A percentile compares a stretch with the other conserved stretches of the same genome.
Evolutionary conservation across 2,113 vertebrate genomes (phyloP).

Genomic region (Corapipo altera): DNA sequence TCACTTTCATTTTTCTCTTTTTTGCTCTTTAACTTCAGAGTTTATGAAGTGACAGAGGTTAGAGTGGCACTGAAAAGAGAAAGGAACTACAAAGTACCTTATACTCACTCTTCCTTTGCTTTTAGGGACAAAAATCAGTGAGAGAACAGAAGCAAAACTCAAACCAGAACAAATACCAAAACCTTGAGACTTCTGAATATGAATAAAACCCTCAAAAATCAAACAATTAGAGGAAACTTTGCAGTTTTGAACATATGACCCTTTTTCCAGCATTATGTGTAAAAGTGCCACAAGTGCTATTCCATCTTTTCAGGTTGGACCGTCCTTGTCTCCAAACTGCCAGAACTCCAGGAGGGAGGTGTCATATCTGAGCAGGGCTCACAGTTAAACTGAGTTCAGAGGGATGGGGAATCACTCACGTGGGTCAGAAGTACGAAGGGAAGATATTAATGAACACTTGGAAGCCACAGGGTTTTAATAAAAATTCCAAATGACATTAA

Average conservation of each 20-base stretch:
- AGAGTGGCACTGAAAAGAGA: neutral
- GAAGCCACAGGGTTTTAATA: slow-evolving; percentile 10
- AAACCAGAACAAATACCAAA: neutral
- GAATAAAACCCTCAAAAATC: neutral
- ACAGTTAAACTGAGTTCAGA: neutral
- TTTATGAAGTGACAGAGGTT: neutral
- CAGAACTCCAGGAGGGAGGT: neutral
- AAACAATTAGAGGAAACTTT: neutral
- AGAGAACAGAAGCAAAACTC: neutral
- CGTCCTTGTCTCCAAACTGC: neutral
- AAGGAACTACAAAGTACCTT: neutral
- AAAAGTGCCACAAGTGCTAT: neutral
- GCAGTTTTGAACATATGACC: neutral
- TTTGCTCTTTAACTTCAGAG: neutral
- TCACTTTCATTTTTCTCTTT: neutral
- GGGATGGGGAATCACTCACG: neutral
- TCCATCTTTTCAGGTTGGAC: neutral
- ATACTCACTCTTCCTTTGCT: neutral
- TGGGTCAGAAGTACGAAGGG: neutral
- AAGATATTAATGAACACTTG: neutral
- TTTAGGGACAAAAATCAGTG: neutral
- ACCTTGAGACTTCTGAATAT: neutral
- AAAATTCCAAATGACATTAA: neutral
- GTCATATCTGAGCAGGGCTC: neutral
- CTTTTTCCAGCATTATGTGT: neutral